Base-by-base conservation (phyloP, 2,888 invertebrate genomes). In the Pecten maximus region DNA sequence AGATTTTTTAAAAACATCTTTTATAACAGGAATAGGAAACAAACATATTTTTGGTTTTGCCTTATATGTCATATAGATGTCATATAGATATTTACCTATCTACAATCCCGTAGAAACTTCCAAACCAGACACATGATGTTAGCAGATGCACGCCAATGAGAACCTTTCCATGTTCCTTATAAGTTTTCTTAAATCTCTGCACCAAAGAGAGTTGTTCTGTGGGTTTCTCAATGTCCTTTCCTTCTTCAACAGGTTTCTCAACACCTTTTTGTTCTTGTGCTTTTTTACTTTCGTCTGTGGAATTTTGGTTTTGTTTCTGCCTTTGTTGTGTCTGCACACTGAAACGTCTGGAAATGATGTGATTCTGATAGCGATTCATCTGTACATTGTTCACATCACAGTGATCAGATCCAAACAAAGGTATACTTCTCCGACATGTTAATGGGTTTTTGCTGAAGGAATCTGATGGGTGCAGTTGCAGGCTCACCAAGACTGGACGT, bases 81-180 rank as follows among this genome's bases (percentile, higher is more conserved):
- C 1, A 54, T 23, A 40, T 23, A 86, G 23, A 0, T 87, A 95
- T 94, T 97, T 97, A 99, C 99, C 98, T 98, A 97, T 98, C 98
- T 16, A 98, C 98, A 94, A 98, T 97, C 96, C 98, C 98, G 97
- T 99, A 99, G 97, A 99, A 99, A 39, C 98, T 97, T 28, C 98
- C 98, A 96, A 98, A 98, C 99, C 99, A 99, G 90, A 98, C 97
- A 50, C 98, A 97, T 2, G 99, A 99, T 16, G 99, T 99, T 35
- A 98, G 97, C 88, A 98, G 96, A 97, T 99, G 99, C 2, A 99
- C 99, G 6, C 99, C 99, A 91, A 99, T 97, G 91, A 99, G 97
- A 90, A 99, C 98, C 97, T 99, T 99, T 98, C 99, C 99, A 97
- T 99, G 99, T 96, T 99, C 98, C 96, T 98, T 98, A 96, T 98